Conservation (phyloP, 2,888 invertebrate species). For the Aphrophora alni region DNA sequence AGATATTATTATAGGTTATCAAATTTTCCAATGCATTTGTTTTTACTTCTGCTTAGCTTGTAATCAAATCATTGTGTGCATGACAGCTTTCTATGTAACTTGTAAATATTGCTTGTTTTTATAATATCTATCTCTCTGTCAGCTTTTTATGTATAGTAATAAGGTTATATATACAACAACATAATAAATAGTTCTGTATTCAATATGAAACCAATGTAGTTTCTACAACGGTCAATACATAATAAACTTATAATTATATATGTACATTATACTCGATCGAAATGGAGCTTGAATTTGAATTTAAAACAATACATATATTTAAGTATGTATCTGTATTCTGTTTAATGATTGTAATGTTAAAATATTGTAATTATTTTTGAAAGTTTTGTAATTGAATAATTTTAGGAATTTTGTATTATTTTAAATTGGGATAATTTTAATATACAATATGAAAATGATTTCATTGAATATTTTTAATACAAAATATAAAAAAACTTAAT, state of each 20-base stretch:
- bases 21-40: not conserved
- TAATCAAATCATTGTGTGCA: not conserved
- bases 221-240: not conserved
- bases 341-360: no score
- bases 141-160: not conserved
- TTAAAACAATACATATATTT: no score
- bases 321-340: no score
- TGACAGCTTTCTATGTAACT: not conserved
- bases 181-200: not conserved
- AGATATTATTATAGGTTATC: slow-evolving; percentile 20
- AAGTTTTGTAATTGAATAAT: no score
- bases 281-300: not conserved
- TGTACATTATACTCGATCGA: not conserved
- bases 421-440: no score
- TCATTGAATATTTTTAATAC: no score
- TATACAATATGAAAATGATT: no score
- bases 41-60: not conserved
- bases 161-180: not conserved
- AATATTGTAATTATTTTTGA: no score
- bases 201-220: not conserved
- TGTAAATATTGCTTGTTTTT: not conserved
- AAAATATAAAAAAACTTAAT: no score
- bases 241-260: not conserved
- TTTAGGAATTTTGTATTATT: no score
- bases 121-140: not conserved